phyloP scores from a whole-genome alignment of 2,113 vertebrate genomes.

The Heterotis niloticus region DNA sequence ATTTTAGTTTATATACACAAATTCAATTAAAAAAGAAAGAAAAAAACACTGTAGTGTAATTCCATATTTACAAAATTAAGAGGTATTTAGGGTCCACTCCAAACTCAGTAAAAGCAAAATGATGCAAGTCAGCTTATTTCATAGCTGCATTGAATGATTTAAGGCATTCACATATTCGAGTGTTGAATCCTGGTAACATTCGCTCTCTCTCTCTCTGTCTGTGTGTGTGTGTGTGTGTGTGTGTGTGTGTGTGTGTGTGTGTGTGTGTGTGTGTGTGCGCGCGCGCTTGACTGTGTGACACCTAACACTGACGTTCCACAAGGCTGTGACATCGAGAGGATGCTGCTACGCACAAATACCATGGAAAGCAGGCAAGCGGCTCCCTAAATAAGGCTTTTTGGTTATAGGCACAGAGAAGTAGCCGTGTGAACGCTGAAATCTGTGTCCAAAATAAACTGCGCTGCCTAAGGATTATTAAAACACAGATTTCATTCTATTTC shows the following conservation, averaged over 20 bases:
- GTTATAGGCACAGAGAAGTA: conserved; percentile 16
- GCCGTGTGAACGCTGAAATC: not conserved
- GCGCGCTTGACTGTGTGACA: not conserved
- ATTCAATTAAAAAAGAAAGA: not conserved
- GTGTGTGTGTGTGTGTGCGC: not conserved
- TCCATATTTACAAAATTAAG: not conserved
- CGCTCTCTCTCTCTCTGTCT: too few relatives aligned
- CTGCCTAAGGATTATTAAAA: conserved; percentile 1
- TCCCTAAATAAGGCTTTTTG: conserved; percentile 11
- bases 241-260: not conserved
- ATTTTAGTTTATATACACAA: not conserved
- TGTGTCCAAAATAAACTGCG: not conserved
- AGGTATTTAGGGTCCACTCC: not conserved
- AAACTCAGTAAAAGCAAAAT: not conserved
- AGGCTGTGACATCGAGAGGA: not conserved
- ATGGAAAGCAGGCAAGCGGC: not conserved
- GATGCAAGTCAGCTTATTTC: not conserved
- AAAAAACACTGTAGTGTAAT: not conserved
- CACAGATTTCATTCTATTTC: not conserved
- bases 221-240: not conserved
- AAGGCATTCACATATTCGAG: conserved; percentile 8
- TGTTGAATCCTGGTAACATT: not conserved
- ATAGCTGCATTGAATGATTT: not conserved
- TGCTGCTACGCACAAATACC: not conserved
- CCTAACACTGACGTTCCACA: not conserved